Percentiles rank a stretch among this genome's conserved stretches.
Conservation (phyloP, 2,888 invertebrate genomes). For the Leistus spinibarbis region DNA sequence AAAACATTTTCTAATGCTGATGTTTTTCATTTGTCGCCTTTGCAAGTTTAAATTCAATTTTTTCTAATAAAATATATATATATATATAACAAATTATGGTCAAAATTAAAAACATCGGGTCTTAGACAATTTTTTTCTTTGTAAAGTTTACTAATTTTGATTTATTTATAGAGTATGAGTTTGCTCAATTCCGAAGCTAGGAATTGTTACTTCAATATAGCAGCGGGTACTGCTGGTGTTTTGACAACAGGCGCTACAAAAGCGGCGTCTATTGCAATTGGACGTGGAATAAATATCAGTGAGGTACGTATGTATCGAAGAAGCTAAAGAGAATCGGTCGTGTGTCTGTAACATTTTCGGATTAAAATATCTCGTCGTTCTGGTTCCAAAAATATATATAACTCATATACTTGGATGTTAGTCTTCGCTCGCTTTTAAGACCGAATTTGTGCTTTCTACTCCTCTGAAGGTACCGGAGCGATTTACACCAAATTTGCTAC, state of each 20-base stretch:
- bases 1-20: not conserved
- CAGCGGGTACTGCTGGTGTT: conserved; percentile 63
- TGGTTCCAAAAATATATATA: no score
- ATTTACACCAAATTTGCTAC: no score
- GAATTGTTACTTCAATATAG: conserved; percentile 66
- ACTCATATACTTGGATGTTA: no score
- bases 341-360: no score
- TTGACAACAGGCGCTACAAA: conserved; percentile 62
- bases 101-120: not conserved
- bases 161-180: conserved; percentile 57
- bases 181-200: conserved; percentile 63
- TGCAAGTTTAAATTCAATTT: conserved; percentile 36
- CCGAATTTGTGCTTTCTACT: no score
- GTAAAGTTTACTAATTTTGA: not conserved
- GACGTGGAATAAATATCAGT: conserved; percentile 52
- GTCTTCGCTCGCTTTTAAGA: no score
- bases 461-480: no score
- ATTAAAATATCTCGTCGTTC: no score
- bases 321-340: no score
- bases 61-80: not conserved
- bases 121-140: not conserved
- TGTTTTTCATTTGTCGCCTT: conserved; percentile 38
- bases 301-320: conserved; percentile 44
- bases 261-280: conserved; percentile 58
- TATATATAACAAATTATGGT: no score